These are phyloP conservation scores for Cataglyphis hispanica DNA, from an alignment of 1,140 invertebrate species.

Conservation along the genomic window DNA sequence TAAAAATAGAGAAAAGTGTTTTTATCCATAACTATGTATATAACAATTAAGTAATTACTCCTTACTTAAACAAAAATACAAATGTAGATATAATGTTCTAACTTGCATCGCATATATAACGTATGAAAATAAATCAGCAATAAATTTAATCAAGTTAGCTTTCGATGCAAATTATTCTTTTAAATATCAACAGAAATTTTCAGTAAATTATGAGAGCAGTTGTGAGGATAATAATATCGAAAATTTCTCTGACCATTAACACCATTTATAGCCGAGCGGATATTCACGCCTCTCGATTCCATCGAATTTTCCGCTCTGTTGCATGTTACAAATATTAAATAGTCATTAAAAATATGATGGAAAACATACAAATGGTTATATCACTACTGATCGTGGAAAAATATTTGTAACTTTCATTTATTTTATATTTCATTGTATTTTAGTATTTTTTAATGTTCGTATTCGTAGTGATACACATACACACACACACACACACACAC, in stretches of 20 bases:
- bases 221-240: slow-evolving; percentile 34
- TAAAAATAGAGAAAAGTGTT: background rate
- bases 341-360: slow-evolving; percentile 47
- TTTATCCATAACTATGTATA: background rate
- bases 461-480: too few relatives aligned
- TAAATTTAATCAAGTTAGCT: slow-evolving; percentile 47
- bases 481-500: too few relatives aligned
- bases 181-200: slow-evolving; percentile 29
- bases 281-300: slow-evolving; percentile 50
- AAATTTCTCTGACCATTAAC: slow-evolving; percentile 54
- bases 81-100: background rate
- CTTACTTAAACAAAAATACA: background rate
- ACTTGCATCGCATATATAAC: background rate
- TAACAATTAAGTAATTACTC: slow-evolving; percentile 1
- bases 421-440: slow-evolving; percentile 39
- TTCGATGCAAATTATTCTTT: slow-evolving; percentile 52
- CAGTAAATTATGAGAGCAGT: slow-evolving; percentile 23
- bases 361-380: background rate
- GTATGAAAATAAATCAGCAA: slow-evolving; percentile 7
- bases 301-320: slow-evolving; percentile 50
- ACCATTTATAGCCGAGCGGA: slow-evolving; percentile 47
- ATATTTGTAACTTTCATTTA: slow-evolving; percentile 44
- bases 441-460: too few relatives aligned
- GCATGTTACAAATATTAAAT: slow-evolving; percentile 55
- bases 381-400: slow-evolving; percentile 2